Evolutionary conservation across 2,797 vertebrate species (phyloP), one percentile per base, ranked within the genome.

Genomic region (Adrianichthys oophorus): DNA sequence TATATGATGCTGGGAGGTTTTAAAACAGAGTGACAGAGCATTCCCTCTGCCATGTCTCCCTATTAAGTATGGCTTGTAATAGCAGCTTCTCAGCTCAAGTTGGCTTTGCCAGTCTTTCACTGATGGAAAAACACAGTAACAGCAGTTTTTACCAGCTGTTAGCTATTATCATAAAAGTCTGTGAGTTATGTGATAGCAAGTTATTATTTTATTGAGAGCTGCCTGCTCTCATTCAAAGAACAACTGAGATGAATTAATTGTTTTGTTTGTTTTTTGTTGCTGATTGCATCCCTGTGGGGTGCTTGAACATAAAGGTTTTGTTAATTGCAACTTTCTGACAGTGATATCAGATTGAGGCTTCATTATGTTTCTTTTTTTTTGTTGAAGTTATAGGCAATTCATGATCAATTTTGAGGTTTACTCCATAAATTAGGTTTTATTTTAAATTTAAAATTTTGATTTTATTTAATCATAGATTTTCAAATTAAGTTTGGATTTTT

Each of bases 111-210:
- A 17, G 40, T 26, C 1, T 7, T 26, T 48, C 17, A 21, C 56
- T 48, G 21, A 41, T 26, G 56, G 48, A 42, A 37, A 56, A 59
- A 59, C 52, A 32, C 26, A 0, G 3, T 40, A 29, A 15, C 18
- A 44, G 41, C 67, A 59, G 56, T 26, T 47, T 5, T 29, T 40
- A 7, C n/a, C 43, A 56, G 41, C 48, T 65, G 42, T 56, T 0
- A 18, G 54, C 56, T 26, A 53, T 69, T 53, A 53, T 26, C 49
- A 43, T 18, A 15, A 52, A 13, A 52, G 47, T 43, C 24, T 47
- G 45, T 47, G 18, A 16, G 47, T 6, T n/a, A 29, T 19, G 18
- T 50, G 32, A 61, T 56, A 57, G 1, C 42, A 51, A 8, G 23
- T 29, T 24, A 42, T 52, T 24, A 59, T 59, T 16, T 50, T 50